These are phyloP conservation scores for Denticeps clupeoides DNA, from an alignment of 2,797 vertebrate species.

Conservation along the genomic window DNA sequence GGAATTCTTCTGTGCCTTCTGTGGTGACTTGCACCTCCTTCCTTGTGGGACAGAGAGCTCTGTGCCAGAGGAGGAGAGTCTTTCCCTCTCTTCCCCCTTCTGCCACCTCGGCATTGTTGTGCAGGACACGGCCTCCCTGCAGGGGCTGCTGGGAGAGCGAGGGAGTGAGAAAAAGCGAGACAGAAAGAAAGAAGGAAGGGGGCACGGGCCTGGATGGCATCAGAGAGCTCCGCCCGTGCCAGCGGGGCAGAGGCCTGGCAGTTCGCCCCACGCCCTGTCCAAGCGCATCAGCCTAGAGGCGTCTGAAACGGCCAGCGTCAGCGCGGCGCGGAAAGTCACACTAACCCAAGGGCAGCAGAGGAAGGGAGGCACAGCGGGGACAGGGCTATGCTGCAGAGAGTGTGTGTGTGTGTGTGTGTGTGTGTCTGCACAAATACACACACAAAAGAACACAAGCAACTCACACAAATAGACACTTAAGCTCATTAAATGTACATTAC, in stretches of 20 bases:
- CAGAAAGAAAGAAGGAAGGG: background rate
- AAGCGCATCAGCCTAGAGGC: slow-evolving; percentile 40
- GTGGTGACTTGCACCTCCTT: too few species aligned
- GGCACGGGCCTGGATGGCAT: slow-evolving; percentile 27
- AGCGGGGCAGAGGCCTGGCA: slow-evolving; percentile 35
- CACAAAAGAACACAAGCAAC: too few species aligned
- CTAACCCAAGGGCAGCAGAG: slow-evolving; percentile 33
- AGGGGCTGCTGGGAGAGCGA: background rate
- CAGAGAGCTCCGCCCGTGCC: slow-evolving; percentile 21
- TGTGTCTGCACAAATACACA: background rate
- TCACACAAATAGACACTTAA: too few species aligned
- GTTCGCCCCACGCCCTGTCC: slow-evolving; percentile 38
- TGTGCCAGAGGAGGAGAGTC: too few species aligned
- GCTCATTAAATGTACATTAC: too few species aligned
- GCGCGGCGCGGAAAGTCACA: slow-evolving; percentile 36
- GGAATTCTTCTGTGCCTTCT: too few species aligned
- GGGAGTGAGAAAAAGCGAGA: background rate
- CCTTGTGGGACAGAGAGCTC: too few species aligned
- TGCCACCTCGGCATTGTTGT: background rate
- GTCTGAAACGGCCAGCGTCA: slow-evolving; percentile 16
- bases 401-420: slow-evolving; percentile 2
- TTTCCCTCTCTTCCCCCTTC: background rate
- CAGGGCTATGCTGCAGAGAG: background rate
- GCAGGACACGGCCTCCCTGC: slow-evolving; percentile 1
- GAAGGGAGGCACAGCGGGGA: slow-evolving; percentile 8